Conservation (phyloP, 2,113 vertebrate genomes). For the Helogale parvula region DNA sequence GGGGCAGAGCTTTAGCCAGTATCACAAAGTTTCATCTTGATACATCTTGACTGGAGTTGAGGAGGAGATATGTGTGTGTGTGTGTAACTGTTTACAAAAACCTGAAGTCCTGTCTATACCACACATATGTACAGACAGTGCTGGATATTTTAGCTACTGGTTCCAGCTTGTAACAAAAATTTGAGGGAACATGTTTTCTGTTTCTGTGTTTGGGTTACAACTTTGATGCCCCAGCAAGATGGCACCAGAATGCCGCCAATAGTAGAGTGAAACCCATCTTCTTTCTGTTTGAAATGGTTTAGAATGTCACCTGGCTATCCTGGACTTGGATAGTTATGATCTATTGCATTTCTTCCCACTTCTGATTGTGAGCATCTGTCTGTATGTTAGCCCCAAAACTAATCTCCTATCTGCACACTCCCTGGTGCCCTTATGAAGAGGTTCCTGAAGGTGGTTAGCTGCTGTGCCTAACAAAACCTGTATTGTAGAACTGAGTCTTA, state of each 20-base stretch:
- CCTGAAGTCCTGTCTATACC: not conserved
- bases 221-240: not conserved
- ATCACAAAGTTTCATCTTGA: slow-evolving; percentile 1
- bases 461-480: not conserved
- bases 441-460: not conserved
- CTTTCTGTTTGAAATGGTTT: not conserved
- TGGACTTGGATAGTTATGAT: not conserved
- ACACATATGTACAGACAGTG: not conserved
- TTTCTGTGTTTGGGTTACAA: not conserved
- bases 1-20: not conserved
- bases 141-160: not conserved
- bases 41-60: not conserved
- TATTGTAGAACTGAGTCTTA: not conserved
- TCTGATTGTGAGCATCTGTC: not conserved
- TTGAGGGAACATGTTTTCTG: not conserved
- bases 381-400: not conserved
- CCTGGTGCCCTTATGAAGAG: not conserved
- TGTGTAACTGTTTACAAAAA: not conserved
- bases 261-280: not conserved
- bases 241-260: not conserved
- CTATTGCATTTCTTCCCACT: slow-evolving; percentile 22
- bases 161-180: not conserved
- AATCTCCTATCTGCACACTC: not conserved
- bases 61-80: not conserved
- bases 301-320: not conserved